These are phyloP conservation scores for Heliconius aoede DNA, from an alignment of 2,888 invertebrate species.

Conservation along the genomic window DNA sequence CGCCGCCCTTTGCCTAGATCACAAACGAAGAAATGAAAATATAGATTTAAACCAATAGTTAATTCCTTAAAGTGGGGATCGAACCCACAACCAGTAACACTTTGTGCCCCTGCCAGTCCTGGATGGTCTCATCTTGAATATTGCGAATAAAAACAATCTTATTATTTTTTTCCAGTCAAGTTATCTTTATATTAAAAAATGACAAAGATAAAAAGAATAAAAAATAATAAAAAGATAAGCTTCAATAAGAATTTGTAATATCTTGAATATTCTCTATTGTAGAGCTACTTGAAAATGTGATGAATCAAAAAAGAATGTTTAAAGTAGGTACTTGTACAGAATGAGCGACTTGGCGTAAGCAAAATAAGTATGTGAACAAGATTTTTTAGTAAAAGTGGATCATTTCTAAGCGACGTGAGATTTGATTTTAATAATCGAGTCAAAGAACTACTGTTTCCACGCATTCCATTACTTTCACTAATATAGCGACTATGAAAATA, in stretches of 20 bases:
- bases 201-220: too few relatives aligned
- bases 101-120: neutral
- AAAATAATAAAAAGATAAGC: neutral
- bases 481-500: conserved; percentile 6
- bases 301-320: neutral
- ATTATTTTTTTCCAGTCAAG: neutral
- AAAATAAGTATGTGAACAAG: conserved; percentile 18
- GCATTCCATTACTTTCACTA: conserved; percentile 32
- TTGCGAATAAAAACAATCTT: too few relatives aligned
- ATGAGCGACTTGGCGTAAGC: neutral
- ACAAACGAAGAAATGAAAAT: too few relatives aligned
- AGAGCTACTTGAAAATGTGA: neutral
- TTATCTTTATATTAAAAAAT: neutral
- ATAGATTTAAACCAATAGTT: too few relatives aligned
- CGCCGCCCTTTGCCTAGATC: too few relatives aligned
- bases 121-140: neutral
- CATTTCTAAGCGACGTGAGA: conserved; percentile 2
- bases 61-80: too few relatives aligned
- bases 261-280: too few relatives aligned
- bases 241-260: neutral
- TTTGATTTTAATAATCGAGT: conserved; percentile 25
- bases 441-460: neutral
- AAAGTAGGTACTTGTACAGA: neutral
- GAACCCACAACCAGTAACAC: too few relatives aligned
- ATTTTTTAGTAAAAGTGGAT: conserved; percentile 30